Evolutionary conservation across 2,888 invertebrate species (phyloP).

Genomic region (Notodonta dromedarius): DNA sequence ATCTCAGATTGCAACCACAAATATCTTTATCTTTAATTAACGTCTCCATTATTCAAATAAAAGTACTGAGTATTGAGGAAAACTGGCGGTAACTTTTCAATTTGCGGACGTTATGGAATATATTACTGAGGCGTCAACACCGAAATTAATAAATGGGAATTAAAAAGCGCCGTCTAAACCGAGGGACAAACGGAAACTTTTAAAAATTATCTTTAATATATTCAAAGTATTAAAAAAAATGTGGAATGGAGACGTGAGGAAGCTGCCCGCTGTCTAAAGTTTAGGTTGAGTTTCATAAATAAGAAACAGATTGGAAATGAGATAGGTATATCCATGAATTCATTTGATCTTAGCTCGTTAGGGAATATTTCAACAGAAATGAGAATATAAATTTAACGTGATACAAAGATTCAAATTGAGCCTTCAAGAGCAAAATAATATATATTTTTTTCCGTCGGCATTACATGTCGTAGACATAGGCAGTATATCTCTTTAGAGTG

Average conservation of each 20-base stretch:
- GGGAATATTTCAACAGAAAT: too few species aligned
- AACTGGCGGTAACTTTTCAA: constrained; percentile 54
- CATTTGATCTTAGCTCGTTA: too few species aligned
- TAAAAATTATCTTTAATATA: constrained; percentile 61
- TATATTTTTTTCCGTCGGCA: too few species aligned
- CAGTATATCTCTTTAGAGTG: too few species aligned
- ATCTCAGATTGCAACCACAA: constrained; percentile 4
- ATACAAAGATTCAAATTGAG: too few species aligned
- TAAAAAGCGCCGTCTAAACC: constrained; percentile 39
- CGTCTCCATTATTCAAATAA: constrained; percentile 49
- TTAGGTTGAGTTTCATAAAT: constrained; percentile 12
- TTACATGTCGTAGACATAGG: too few species aligned
- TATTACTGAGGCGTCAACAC: constrained; percentile 49
- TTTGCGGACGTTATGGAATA: constrained; percentile 48
- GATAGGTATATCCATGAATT: not conserved
- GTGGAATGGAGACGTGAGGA: constrained; percentile 35
- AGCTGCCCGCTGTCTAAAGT: not conserved
- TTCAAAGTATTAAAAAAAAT: constrained; percentile 45
- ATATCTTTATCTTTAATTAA: constrained; percentile 32
- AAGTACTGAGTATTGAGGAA: constrained; percentile 40
- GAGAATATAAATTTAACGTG: too few species aligned
- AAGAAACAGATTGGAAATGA: not conserved
- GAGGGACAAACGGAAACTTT: constrained; percentile 62
- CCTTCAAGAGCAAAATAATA: too few species aligned
- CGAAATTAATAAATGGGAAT: constrained; percentile 59